These are phyloP conservation scores for Apantesis nais DNA, from an alignment of 2,888 invertebrate species.

Conservation along the genomic window DNA sequence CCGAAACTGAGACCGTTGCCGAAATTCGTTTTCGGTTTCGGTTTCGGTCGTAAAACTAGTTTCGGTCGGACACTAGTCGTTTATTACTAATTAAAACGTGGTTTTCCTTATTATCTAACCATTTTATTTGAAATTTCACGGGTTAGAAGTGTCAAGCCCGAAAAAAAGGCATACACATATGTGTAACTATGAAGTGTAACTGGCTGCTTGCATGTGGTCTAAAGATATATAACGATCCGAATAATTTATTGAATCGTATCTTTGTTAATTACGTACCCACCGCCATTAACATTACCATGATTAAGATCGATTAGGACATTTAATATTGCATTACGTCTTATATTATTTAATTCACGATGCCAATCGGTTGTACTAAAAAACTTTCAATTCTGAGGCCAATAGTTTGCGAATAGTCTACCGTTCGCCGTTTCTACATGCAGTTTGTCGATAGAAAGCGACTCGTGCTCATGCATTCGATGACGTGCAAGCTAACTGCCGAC, in stretches of 20 bases:
- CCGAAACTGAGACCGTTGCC: no score
- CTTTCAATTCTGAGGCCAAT: background rate
- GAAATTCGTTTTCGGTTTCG: no score
- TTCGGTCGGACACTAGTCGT: no score
- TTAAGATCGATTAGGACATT: background rate
- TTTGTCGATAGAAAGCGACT: slow-evolving; percentile 46
- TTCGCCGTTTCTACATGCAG: slow-evolving; percentile 9
- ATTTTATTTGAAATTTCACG: no score
- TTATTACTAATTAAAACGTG: no score
- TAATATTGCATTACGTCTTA: background rate
- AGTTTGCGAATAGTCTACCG: background rate
- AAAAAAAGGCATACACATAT: no score
- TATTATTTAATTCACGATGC: background rate
- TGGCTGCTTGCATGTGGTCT: background rate
- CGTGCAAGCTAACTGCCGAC: slow-evolving; percentile 26
- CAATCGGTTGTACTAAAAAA: background rate
- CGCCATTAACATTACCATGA: background rate
- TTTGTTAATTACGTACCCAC: background rate
- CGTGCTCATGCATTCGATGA: slow-evolving; percentile 34
- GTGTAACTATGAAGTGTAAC: no score
- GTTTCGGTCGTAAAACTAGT: no score
- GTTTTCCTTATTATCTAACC: no score
- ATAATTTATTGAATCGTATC: background rate
- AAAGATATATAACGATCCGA: background rate
- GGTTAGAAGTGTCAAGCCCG: no score